A percentile compares a stretch with the other conserved stretches of the same genome.
These are phyloP conservation scores for Ischnus inquisitorius DNA, from an alignment of 2,888 invertebrate species.

Conservation along the genomic window DNA sequence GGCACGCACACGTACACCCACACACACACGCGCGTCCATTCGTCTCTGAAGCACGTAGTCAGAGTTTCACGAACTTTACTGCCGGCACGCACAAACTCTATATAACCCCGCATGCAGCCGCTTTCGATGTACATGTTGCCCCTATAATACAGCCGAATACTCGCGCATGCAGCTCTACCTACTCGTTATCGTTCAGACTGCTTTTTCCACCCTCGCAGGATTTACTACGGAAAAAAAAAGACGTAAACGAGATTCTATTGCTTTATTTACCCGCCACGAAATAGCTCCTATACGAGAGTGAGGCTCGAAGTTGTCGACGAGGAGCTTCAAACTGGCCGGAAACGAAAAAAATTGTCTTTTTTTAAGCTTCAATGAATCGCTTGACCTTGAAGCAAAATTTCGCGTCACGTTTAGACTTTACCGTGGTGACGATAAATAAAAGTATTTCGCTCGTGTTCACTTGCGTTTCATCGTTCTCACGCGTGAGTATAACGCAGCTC, in stretches of 20 bases:
- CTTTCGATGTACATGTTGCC: slow-evolving; percentile 4
- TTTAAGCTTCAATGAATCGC: not conserved
- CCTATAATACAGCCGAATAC: slow-evolving; percentile 8
- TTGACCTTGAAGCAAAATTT: not conserved
- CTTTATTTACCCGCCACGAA: not conserved
- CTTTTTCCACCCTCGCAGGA: slow-evolving; percentile 23
- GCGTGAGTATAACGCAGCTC: not conserved
- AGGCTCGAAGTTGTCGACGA: not conserved
- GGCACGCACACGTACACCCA: not conserved
- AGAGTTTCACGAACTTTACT: slow-evolving; percentile 42
- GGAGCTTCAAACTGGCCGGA: not conserved
- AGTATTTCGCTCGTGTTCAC: not conserved
- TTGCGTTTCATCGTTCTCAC: not conserved
- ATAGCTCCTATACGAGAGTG: not conserved
- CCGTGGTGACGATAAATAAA: not conserved
- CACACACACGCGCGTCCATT: not conserved
- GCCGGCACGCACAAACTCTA: slow-evolving; percentile 31
- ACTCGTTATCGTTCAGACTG: slow-evolving; percentile 20
- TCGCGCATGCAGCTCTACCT: slow-evolving; percentile 22
- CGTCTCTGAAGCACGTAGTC: slow-evolving; percentile 18
- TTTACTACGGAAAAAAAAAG: not conserved
- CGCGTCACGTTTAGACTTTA: not conserved
- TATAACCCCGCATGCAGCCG: slow-evolving; percentile 5
- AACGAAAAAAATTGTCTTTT: not conserved
- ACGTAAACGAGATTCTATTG: slow-evolving; percentile 27